Evolutionary conservation across 2,888 invertebrate genomes (phyloP).

Genomic region (Ophion costatus): DNA sequence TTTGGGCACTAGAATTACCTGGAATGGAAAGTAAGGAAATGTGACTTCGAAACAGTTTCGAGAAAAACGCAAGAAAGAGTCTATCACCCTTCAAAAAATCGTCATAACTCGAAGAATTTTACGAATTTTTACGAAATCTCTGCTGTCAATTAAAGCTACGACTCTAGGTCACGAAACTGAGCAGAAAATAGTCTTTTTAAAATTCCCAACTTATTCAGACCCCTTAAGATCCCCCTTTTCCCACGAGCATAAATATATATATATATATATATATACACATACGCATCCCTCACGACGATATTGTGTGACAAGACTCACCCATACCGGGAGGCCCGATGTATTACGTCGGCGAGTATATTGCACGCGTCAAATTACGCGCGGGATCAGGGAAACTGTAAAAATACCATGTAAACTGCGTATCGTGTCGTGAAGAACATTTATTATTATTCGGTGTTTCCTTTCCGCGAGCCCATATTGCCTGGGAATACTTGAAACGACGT

Average conservation of each 20-base stretch:
- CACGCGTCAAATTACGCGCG: slow-evolving; percentile 40
- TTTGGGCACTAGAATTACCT: too few species aligned
- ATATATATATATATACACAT: too few species aligned
- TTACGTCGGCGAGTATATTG: background rate
- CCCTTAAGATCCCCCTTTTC: too few species aligned
- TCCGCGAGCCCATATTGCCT: slow-evolving; percentile 13
- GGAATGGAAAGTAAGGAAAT: too few species aligned
- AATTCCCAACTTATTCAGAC: too few species aligned
- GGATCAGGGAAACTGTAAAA: slow-evolving; percentile 54
- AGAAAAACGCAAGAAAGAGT: too few species aligned
- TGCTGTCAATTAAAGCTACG: too few species aligned
- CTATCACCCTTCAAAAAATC: too few species aligned
- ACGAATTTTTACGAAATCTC: background rate
- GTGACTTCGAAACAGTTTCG: too few species aligned
- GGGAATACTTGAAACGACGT: background rate
- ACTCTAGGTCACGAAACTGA: too few species aligned
- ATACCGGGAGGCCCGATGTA: background rate
- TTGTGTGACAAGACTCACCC: slow-evolving; percentile 7
- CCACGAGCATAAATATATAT: too few species aligned
- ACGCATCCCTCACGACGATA: slow-evolving; percentile 11
- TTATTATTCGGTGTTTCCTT: slow-evolving; percentile 10
- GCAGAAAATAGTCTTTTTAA: too few species aligned
- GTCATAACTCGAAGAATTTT: background rate
- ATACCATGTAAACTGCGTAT: slow-evolving; percentile 37
- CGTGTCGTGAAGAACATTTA: slow-evolving; percentile 8